Evolutionary conservation across 2,797 vertebrate genomes (phyloP), one percentile per base, ranked within the genome.

Genomic region (Mico argentatus): DNA sequence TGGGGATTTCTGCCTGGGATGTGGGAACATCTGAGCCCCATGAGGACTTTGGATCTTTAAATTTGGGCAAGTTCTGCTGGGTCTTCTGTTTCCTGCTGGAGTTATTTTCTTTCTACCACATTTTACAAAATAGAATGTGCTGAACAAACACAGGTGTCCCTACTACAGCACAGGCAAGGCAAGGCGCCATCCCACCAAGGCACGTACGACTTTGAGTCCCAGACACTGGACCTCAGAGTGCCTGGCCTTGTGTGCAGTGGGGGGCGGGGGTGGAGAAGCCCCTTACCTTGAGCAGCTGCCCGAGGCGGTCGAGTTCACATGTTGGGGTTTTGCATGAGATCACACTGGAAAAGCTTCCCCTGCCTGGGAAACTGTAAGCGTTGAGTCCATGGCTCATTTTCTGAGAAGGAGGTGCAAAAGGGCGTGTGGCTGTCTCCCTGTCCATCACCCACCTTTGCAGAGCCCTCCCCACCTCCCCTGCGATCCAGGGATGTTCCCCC

Each of bases 371-470:
- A n/a, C 15, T 17, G 15, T 67, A n/a, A 67, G 33, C 7, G 0
- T n/a, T 67, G 64, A 67, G 64, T 67, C 15, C 7, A 17, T n/a
- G 33, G 3, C 33, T 67, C 33, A 17, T 67, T 67, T 19, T 17
- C 15, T 2, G 14, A 67, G 33, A n/a, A n/a, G 33, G 17, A 19
- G 64, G 33, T n/a, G 64, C 33, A 67, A 15, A 17, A 67, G 15
- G 64, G 64, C 19, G 64, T 19, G 15, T n/a, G 17, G 64, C 33
- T n/a, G 15, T 19, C 64, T 67, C 33, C 15, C 61, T 67, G 33
- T 67, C 7, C 64, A n/a, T 15, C 33, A 67, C 33, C 7, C 64
- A 1, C 0, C 64, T n/a, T 15, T 67, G 33, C 7, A 7, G 64
- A n/a, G 64, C 64, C 33, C 64, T n/a, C 33, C 15, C 33, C 15